Conservation (phyloP, 1,140 invertebrate species). For the Cyrtorhinus lividipennis region DNA sequence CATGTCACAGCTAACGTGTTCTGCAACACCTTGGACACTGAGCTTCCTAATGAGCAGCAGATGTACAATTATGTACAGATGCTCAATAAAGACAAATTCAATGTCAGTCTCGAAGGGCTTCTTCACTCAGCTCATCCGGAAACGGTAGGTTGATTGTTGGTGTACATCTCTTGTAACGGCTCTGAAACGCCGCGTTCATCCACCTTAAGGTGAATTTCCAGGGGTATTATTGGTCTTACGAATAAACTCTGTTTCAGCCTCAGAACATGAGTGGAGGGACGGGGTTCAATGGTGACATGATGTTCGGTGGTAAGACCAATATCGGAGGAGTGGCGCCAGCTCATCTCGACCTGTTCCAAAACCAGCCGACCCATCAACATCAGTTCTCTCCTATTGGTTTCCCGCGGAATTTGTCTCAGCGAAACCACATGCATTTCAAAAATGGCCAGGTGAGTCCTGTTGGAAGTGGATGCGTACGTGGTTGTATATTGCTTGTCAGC, state of each 20-base stretch:
- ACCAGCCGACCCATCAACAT: not conserved
- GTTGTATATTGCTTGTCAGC: no score
- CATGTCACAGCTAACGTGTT: not conserved
- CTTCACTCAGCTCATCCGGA: conserved; percentile 17
- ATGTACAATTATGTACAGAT: conserved; percentile 25
- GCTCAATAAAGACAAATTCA: conserved; percentile 20
- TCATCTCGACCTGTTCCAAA: not conserved
- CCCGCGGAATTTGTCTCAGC: conserved; percentile 18
- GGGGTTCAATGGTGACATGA: conserved; percentile 5
- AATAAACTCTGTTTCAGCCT: not conserved
- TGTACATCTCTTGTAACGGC: not conserved
- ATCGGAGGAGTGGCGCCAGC: not conserved
- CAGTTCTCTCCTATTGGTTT: conserved; percentile 15
- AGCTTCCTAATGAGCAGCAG: conserved; percentile 24
- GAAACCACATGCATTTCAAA: conserved; percentile 14
- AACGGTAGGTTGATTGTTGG: not conserved
- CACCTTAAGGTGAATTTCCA: not conserved
- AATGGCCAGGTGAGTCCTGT: conserved; percentile 14
- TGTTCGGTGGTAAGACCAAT: not conserved
- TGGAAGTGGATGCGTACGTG: no score
- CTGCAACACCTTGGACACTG: conserved; percentile 17
- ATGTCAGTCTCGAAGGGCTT: conserved; percentile 18
- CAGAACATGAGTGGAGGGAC: not conserved
- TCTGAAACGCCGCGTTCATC: not conserved
- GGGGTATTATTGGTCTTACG: not conserved